Conservation (phyloP, 2,797 vertebrate species). For the Pipistrellus kuhlii region DNA sequence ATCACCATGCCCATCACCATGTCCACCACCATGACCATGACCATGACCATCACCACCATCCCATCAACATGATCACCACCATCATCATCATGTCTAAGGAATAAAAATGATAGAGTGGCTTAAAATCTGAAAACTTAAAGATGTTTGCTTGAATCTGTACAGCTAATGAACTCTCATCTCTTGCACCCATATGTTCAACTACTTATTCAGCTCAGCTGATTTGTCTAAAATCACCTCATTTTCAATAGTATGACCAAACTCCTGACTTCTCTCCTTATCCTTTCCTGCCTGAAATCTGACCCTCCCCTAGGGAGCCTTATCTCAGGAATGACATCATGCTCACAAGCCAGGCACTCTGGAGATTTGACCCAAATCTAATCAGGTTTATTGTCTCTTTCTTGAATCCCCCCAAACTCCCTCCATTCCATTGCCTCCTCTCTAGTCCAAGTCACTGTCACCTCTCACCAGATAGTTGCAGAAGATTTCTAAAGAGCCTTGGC, state of each 20-base stretch:
- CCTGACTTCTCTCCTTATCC: neutral
- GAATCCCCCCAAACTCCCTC: rapidly evolving
- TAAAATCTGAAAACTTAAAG: neutral
- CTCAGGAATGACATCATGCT: neutral
- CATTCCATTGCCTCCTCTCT: neutral
- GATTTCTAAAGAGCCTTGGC: neutral
- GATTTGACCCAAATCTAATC: neutral
- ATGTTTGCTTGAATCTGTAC: neutral
- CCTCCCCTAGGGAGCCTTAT: neutral
- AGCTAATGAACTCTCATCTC: neutral
- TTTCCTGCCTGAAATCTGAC: neutral
- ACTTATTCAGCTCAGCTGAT: neutral
- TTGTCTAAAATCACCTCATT: neutral
- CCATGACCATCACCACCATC: neutral
- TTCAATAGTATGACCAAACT: neutral
- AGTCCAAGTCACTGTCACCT: neutral
- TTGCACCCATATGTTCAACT: neutral
- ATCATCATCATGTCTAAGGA: neutral
- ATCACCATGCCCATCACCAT: neutral
- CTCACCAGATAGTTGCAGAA: neutral
- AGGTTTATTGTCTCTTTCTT: neutral
- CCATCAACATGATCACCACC: neutral
- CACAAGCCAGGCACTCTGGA: neutral
- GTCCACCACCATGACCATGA: neutral
- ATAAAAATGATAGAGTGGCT: neutral